A percentile compares a stretch with the other conserved stretches of the same genome.
Conservation (phyloP, 1,140 invertebrate genomes). For the Drosophila repleta region DNA sequence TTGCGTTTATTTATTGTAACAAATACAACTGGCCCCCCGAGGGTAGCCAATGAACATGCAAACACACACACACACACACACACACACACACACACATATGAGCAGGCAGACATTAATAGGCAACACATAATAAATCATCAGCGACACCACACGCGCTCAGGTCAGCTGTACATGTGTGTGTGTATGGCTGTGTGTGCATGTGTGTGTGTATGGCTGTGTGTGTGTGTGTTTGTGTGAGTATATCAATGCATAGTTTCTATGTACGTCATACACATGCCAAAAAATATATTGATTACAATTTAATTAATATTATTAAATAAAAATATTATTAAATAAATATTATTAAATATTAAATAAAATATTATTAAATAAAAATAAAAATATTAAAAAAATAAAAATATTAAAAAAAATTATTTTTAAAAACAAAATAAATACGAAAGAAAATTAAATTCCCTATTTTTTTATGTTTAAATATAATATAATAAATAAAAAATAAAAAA, state of each 20-base stretch:
- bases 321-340: too few relatives aligned
- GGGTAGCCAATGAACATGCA: constrained; percentile 12
- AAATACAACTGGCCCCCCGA: constrained; percentile 37
- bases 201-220: too few relatives aligned
- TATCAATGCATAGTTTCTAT: constrained; percentile 23
- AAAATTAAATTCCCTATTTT: too few relatives aligned
- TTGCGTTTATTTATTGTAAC: constrained; percentile 77
- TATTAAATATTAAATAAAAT: too few relatives aligned
- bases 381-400: too few relatives aligned
- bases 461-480: too few relatives aligned
- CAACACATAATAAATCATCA: constrained; percentile 79
- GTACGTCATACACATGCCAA: constrained; percentile 19
- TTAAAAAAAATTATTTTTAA: too few relatives aligned
- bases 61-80: constrained; percentile 10
- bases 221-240: neutral
- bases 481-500: too few relatives aligned
- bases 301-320: too few relatives aligned
- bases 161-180: too few relatives aligned
- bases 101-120: constrained; percentile 63
- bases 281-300: neutral
- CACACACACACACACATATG: constrained; percentile 18
- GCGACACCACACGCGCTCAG: constrained; percentile 39
- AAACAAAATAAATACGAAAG: too few relatives aligned
- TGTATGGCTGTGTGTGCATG: neutral
- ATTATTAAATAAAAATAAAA: too few relatives aligned